These are phyloP conservation scores for Escarpia spicata DNA, from an alignment of 2,888 invertebrate genomes.

Conservation along the genomic window DNA sequence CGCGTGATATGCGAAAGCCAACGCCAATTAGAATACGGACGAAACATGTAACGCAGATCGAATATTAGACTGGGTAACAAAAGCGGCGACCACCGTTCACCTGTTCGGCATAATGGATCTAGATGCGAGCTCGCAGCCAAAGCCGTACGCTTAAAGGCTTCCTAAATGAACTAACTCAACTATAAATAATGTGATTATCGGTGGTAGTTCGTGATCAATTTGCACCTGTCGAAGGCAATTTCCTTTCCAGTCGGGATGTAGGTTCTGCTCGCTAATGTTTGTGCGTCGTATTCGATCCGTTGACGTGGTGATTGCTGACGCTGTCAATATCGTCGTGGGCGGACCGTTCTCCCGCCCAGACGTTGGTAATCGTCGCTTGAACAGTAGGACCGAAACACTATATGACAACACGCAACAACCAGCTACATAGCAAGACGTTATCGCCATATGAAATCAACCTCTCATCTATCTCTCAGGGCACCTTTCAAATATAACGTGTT, in stretches of 20 bases:
- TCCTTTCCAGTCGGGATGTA: neutral
- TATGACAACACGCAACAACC: neutral
- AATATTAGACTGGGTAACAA: neutral
- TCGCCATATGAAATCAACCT: neutral
- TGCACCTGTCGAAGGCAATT: conserved; percentile 16
- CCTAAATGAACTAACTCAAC: neutral
- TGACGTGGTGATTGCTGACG: neutral
- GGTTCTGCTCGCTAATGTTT: neutral
- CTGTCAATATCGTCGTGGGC: neutral
- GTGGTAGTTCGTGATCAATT: neutral
- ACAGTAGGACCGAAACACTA: neutral
- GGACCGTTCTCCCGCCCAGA: neutral
- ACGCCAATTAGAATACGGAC: neutral
- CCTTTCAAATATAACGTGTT: too few relatives aligned
- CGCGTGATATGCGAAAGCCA: neutral
- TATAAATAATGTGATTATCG: conserved; percentile 16
- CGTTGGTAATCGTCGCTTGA: neutral
- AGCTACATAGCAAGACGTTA: neutral
- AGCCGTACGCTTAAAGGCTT: neutral
- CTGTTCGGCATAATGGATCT: neutral
- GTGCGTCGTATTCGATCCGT: neutral
- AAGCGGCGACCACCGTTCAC: neutral
- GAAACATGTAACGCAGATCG: neutral
- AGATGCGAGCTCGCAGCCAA: neutral
- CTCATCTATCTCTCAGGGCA: neutral